Conservation (phyloP, 2,797 vertebrate species). For the Syngnathus rostellatus region DNA sequence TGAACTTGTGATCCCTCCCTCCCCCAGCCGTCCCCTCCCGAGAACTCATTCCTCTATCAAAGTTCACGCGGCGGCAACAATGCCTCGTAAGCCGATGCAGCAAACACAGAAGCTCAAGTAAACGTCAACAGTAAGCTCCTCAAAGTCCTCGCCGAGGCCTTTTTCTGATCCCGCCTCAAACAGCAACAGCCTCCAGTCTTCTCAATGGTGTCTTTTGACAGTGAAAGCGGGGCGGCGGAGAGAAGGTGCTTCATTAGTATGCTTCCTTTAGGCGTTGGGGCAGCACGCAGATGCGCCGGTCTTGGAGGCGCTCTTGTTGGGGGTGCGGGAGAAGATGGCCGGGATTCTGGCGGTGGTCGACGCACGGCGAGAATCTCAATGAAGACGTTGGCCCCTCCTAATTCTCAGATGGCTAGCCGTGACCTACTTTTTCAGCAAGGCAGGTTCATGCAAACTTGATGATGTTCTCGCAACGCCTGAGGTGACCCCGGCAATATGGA, state of each 20-base stretch:
- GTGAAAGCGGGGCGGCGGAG: slow-evolving; percentile 30
- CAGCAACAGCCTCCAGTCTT: slow-evolving; percentile 48
- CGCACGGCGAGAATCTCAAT: slow-evolving; percentile 47
- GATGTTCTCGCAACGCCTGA: slow-evolving; percentile 53
- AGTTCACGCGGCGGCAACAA: slow-evolving; percentile 20
- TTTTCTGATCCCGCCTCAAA: slow-evolving; percentile 48
- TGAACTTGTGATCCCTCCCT: not conserved
- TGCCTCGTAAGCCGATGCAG: slow-evolving; percentile 36
- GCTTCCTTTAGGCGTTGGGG: slow-evolving; percentile 49
- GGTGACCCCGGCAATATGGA: slow-evolving; percentile 38
- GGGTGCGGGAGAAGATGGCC: slow-evolving; percentile 46
- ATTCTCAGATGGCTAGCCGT: slow-evolving; percentile 66
- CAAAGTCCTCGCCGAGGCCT: slow-evolving; percentile 30
- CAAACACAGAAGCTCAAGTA: slow-evolving; percentile 40
- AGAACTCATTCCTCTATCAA: not conserved
- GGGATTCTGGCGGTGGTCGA: slow-evolving; percentile 42
- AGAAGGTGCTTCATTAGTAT: slow-evolving; percentile 64
- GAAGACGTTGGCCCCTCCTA: slow-evolving; percentile 46
- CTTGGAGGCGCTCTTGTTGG: slow-evolving; percentile 17
- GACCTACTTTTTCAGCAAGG: slow-evolving; percentile 71
- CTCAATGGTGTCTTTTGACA: slow-evolving; percentile 68
- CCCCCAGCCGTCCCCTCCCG: not conserved
- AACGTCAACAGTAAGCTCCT: slow-evolving; percentile 41
- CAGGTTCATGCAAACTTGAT: slow-evolving; percentile 71
- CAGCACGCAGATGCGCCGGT: slow-evolving; percentile 47